Evolutionary conservation across 2,113 vertebrate species (phyloP), one percentile per base, ranked within the genome.

Genomic region (Hucho hucho): DNA sequence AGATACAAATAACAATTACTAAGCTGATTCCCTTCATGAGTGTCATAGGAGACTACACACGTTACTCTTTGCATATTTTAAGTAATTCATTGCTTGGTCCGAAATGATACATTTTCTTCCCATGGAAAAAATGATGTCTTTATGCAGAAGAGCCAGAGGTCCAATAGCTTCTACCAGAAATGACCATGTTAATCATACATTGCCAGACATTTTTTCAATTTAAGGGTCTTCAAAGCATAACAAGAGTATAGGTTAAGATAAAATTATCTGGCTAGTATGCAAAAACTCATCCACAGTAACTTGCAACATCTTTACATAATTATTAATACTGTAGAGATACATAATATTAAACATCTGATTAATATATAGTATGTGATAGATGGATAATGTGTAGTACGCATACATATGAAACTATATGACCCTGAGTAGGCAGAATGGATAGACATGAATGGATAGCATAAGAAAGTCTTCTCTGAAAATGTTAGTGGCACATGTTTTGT

Each of bases 21-120:
- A 4, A 26, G 53, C 53, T 56, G 16, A 56, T 20, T 56, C 20
- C 20, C 53, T 18, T 65, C 29, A 3, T 65, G 64, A 67, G 18
- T 67, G 16, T 20, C 20, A 69, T 56, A 12, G 26, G 46, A 22
- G 58, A 61, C 16, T 77, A 37, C 14, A 6, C 65, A 67, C 49
- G 18, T 28, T 65, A 28, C 16, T 69, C 2, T 46, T 29, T 29
- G 69, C 20, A 18, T 26, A 32, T 43, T 43, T 68, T 14, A 53
- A 53, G 16, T 28, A 29, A n/a, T 56, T 64, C 29, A 56, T 9
- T 83, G 79, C 83, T 89, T 87, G 84, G 83, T 81, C 80, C 64
- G 74, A 78, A 46, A 43, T 69, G 25, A 64, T 47, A 53, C 2
- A 7, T 22, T 7, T 7, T 59, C 58, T 53, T 73, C 2, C 72